A percentile compares a stretch with the other conserved stretches of the same genome.
Conservation (phyloP, 2,113 vertebrate species). For the Tyto alba region DNA sequence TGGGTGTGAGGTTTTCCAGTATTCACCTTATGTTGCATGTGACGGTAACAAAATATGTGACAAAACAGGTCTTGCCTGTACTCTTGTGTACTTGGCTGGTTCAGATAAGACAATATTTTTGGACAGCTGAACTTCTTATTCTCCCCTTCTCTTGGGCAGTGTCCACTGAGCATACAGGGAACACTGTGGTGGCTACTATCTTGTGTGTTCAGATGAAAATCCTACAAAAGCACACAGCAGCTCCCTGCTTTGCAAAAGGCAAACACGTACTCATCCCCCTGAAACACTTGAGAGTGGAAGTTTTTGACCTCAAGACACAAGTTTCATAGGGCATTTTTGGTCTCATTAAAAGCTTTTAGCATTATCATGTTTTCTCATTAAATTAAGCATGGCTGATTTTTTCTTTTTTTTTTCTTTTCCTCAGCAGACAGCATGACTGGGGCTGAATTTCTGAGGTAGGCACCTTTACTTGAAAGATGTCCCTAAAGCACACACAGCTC, state of each 20-base stretch:
- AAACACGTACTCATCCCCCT: background rate
- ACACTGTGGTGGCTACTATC: background rate
- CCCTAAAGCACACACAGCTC: background rate
- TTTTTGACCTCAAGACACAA: background rate
- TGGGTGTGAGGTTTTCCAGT: background rate
- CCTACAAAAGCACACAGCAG: background rate
- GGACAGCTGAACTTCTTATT: background rate
- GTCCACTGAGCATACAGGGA: accelerated
- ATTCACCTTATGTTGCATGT: background rate
- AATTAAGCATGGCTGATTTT: background rate
- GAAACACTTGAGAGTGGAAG: background rate
- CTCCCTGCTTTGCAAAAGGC: background rate
- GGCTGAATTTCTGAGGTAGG: background rate
- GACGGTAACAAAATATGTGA: background rate
- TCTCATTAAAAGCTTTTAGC: background rate
- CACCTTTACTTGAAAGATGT: background rate
- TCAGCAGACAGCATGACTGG: background rate
- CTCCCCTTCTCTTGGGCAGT: background rate
- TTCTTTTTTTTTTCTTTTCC: background rate
- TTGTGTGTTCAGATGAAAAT: background rate
- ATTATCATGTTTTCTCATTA: background rate
- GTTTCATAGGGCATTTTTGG: background rate
- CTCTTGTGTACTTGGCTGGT: background rate
- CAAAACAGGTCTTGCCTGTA: background rate
- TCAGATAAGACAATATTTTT: background rate